Percentiles rank a stretch among this genome's conserved stretches.
Evolutionary conservation across 1,140 invertebrate genomes (phyloP).

Genomic region (Venturia canescens): DNA sequence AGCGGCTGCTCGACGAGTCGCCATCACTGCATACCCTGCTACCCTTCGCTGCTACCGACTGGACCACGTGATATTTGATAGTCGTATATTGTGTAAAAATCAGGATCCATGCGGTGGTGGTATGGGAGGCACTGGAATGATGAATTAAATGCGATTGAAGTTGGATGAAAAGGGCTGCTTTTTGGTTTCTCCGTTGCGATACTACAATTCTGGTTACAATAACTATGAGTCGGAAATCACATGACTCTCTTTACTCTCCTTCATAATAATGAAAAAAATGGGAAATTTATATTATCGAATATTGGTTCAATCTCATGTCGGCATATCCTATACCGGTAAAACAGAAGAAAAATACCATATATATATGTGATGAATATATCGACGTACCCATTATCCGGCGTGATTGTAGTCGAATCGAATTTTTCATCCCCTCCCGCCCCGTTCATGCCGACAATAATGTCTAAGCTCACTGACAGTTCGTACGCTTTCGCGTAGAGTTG

Average conservation of each 20-base stretch:
- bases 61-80: not conserved
- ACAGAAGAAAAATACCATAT: not conserved
- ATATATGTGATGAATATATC: not conserved
- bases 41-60: not conserved
- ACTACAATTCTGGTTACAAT: too few species aligned
- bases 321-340: not conserved
- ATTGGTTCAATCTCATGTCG: not conserved
- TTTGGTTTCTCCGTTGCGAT: too few species aligned
- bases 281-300: not conserved
- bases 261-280: too few species aligned
- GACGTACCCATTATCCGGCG: conserved; percentile 4
- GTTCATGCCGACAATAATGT: not conserved
- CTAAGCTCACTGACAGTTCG: not conserved
- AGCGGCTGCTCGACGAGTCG: conserved; percentile 24
- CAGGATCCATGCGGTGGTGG: too few species aligned
- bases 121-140: too few species aligned
- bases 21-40: conserved; percentile 33
- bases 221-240: too few species aligned
- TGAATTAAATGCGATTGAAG: too few species aligned
- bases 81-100: too few species aligned
- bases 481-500: conserved; percentile 9
- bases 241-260: too few species aligned
- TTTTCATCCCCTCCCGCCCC: too few species aligned
- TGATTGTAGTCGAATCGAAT: not conserved
- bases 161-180: too few species aligned